Conservation (phyloP, 2,888 invertebrate genomes). For the Hypomecis atomaria region DNA sequence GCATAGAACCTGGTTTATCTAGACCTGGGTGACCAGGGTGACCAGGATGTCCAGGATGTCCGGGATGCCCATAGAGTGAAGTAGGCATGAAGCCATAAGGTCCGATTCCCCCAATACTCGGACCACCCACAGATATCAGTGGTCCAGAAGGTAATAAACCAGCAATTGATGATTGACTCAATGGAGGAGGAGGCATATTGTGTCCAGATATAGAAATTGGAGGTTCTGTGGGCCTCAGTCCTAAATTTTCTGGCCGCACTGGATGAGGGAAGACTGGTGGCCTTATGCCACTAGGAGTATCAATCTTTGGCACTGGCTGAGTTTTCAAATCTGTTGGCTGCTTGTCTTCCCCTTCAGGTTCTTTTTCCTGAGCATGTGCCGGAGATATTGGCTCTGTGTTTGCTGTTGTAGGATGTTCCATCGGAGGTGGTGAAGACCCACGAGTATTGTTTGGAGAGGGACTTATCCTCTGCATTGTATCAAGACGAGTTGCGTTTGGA, state of each 20-base stretch:
- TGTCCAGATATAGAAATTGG: slow-evolving; percentile 70
- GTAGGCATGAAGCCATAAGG: slow-evolving; percentile 87
- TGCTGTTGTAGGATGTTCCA: slow-evolving; percentile 72
- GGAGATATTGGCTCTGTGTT: slow-evolving; percentile 79
- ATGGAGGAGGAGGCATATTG: slow-evolving; percentile 74
- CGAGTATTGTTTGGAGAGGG: slow-evolving; percentile 75
- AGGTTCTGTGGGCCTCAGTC: slow-evolving; percentile 68
- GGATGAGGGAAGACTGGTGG: slow-evolving; percentile 70
- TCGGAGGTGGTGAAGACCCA: slow-evolving; percentile 72
- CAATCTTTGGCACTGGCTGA: slow-evolving; percentile 69
- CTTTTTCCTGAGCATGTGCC: slow-evolving; percentile 76
- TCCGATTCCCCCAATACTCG: slow-evolving; percentile 83
- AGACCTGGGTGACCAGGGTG: slow-evolving; percentile 69
- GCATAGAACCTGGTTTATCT: slow-evolving; percentile 73
- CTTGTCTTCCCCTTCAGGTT: slow-evolving; percentile 75
- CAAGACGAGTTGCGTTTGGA: slow-evolving; percentile 72
- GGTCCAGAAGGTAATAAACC: slow-evolving; percentile 85
- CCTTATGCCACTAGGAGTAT: slow-evolving; percentile 62
- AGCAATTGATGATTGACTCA: slow-evolving; percentile 83
- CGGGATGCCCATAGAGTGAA: slow-evolving; percentile 72
- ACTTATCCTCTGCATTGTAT: slow-evolving; percentile 75
- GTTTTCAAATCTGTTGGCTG: slow-evolving; percentile 79
- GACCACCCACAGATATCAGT: slow-evolving; percentile 84
- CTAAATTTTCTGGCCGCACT: slow-evolving; percentile 74
- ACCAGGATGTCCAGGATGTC: slow-evolving; percentile 65